Conservation (phyloP, 2,888 invertebrate genomes). For the Imbricaverruca yamaguchii region DNA sequence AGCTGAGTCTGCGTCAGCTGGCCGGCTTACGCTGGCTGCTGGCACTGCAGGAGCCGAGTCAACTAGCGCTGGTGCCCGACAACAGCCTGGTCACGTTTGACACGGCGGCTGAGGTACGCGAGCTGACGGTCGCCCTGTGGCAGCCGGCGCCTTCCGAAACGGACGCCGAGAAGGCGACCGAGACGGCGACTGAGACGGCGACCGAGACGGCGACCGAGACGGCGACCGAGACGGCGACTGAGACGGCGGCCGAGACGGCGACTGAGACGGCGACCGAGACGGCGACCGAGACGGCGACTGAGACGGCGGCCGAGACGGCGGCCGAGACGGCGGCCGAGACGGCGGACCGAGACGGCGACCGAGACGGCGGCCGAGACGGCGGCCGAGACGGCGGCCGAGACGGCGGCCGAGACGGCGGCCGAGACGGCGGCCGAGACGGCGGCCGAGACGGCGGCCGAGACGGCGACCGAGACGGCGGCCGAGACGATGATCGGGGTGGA, state of each 20-base stretch:
- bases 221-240: neutral
- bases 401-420: neutral
- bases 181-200: neutral
- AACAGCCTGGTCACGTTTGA: slow-evolving; percentile 3
- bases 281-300: neutral
- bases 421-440: neutral
- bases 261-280: neutral
- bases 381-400: too few species aligned
- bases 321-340: neutral
- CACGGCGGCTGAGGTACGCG: neutral
- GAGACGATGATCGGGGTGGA: neutral
- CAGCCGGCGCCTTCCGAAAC: neutral
- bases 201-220: neutral
- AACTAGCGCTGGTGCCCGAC: neutral
- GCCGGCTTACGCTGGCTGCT: neutral
- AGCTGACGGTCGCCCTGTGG: neutral
- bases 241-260: too few species aligned
- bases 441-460: neutral
- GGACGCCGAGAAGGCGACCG: neutral
- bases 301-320: neutral
- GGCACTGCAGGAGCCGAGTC: neutral
- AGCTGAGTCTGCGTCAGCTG: slow-evolving; percentile 2
- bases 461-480: too few species aligned
- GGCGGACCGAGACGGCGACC: neutral
- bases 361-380: too few species aligned